Evolutionary conservation across 2,888 invertebrate genomes (phyloP), one percentile per base, ranked within the genome.

Genomic region (Cryptosula pallasiana): DNA sequence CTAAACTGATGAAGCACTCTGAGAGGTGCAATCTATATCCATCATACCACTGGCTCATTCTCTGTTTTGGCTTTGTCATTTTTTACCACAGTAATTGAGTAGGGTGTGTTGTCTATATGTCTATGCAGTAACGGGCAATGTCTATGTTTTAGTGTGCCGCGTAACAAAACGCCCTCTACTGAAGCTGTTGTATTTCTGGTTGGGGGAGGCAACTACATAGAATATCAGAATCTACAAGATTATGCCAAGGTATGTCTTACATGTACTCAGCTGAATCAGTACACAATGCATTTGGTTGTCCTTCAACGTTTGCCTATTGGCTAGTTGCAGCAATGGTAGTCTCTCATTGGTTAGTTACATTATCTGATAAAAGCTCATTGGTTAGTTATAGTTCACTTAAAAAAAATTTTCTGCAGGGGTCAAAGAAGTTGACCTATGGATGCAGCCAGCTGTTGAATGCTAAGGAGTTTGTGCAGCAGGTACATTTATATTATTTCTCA

Each of bases 191-290:
- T 87, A 45, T 87, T 87, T 74, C 82, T 87, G 23, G 83, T 87
- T 35, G 87, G 87, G 69, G 87, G 87, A 32, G 87, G 99, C 70
- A 98, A 97, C 88, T 99, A 99, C 83, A 97, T 98, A 81, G 99
- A 99, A 86, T 99, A 99, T 86, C 98, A 98, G 86, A 99, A 99
- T 88, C 89, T 99, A 74, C 90, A 93, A 71, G 98, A 98, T 83
- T 95, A 95, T 82, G 92, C 92, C 45, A 95, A 93, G 89, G 91
- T 91, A 72, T 32, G 69, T 69, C n/a, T n/a, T n/a, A n/a, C n/a
- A n/a, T n/a, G n/a, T n/a, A n/a, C n/a, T n/a, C n/a, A n/a, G n/a
- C n/a, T n/a, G n/a, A n/a, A n/a, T n/a, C n/a, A n/a, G n/a, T n/a
- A n/a, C n/a, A n/a, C n/a, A n/a, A n/a, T n/a, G n/a, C n/a, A n/a